Conservation (phyloP, 2,113 vertebrate genomes). For the Menidia beryllina region DNA sequence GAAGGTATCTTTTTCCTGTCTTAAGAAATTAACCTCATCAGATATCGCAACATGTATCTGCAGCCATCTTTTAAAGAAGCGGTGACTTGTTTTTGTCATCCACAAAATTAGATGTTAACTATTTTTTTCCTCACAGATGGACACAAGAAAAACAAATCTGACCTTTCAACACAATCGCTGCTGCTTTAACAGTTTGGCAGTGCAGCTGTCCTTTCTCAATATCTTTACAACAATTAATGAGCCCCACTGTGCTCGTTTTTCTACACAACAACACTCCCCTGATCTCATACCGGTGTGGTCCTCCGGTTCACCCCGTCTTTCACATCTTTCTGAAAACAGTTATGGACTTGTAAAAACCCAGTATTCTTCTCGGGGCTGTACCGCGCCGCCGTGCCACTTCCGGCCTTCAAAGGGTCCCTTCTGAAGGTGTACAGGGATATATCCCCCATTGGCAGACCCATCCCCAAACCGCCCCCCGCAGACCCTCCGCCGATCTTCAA, state of each 20-base stretch:
- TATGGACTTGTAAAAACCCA: slow-evolving; percentile 94
- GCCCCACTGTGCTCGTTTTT: slow-evolving; percentile 27
- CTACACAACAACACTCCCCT: neutral
- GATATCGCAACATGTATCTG: slow-evolving; percentile 40
- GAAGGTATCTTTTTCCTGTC: slow-evolving; percentile 6
- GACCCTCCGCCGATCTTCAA: slow-evolving; percentile 81
- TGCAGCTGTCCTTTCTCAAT: slow-evolving; percentile 33
- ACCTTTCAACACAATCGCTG: slow-evolving; percentile 31
- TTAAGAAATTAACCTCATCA: slow-evolving; percentile 3
- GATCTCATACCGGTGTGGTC: slow-evolving; percentile 93
- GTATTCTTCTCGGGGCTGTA: slow-evolving; percentile 88
- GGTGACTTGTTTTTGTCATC: neutral
- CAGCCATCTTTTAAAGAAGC: slow-evolving; percentile 3
- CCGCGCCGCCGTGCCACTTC: slow-evolving; percentile 81
- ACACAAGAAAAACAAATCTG: slow-evolving; percentile 21
- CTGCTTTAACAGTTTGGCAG: slow-evolving; percentile 14
- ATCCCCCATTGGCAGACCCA: slow-evolving; percentile 87
- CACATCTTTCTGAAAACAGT: slow-evolving; percentile 95
- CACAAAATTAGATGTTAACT: slow-evolving; percentile 19
- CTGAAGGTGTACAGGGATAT: slow-evolving; percentile 94
- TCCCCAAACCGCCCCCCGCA: slow-evolving; percentile 63
- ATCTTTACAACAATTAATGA: slow-evolving; percentile 18
- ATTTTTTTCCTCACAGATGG: slow-evolving; percentile 20
- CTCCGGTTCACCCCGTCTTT: slow-evolving; percentile 92
- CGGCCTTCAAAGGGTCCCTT: slow-evolving; percentile 81